Base-by-base conservation (phyloP, 2,113 vertebrate genomes). In the Misgurnus mizolepis region DNA sequence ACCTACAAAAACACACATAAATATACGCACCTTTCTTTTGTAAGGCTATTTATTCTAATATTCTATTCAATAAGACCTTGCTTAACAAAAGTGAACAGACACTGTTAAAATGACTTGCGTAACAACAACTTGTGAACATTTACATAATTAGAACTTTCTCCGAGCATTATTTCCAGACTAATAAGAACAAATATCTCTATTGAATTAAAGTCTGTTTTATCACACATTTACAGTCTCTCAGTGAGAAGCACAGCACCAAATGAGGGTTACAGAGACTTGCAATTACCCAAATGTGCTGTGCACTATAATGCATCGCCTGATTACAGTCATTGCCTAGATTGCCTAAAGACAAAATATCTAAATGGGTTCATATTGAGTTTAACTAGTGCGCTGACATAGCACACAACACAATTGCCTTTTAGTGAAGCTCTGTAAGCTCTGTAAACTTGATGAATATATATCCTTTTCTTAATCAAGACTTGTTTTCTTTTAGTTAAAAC, bases 1-100 rank as follows among this genome's bases (percentile, higher is more conserved):
- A 99, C 67, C 97, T 98, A 85, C 0, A 68, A 40, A 80, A 14
- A 86, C 75, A 78, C 58, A 85, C 47, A 50, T 43, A 56, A 9
- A 56, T 22, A 64, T 50, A 41, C 34, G 34, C 34, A 34, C 7
- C 0, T 0, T n/a, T 15, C 66, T 49, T 41, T 34, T 40, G 47
- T 34, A 64, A 17, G 12, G 49, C 69, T 45, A 41, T 39, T 66
- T 39, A 8, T 50, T 69, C 76, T 49, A 66, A 62, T 67, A 47
- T 14, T 6, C 39, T 17, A 15, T n/a, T 50, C 49, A 61, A 40
- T 41, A 34, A 18, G 43, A 55, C 9, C 49, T 61, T 64, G 50
- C 4, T 73, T 74, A 62, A 56, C 65, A 47, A 62, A 41, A 67
- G 43, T 76, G 49, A 71, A 65, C 40, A 15, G 39, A 12, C 56